Conservation (phyloP, 2,797 vertebrate genomes). For the Fistularia commersonii region DNA sequence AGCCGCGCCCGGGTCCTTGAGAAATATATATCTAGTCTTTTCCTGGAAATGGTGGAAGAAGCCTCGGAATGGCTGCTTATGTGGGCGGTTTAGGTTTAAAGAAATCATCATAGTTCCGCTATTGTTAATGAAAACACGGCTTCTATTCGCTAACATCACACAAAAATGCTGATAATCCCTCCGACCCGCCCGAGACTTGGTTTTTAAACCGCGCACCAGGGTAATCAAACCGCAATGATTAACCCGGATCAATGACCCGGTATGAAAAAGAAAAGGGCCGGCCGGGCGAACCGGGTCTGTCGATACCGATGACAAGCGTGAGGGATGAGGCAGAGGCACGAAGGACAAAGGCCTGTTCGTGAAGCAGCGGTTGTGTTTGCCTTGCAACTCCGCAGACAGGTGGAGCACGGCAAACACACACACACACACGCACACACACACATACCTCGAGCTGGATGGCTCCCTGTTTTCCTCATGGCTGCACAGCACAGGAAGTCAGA, state of each 20-base stretch:
- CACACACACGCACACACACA: too few relatives aligned
- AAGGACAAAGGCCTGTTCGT: conserved; percentile 55
- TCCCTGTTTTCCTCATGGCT: too few relatives aligned
- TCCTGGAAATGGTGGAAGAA: conserved; percentile 19
- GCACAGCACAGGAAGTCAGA: too few relatives aligned
- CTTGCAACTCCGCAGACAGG: too few relatives aligned
- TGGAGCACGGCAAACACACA: too few relatives aligned
- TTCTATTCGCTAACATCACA: too few relatives aligned
- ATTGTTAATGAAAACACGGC: neutral
- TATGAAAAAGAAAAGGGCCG: conserved; percentile 19
- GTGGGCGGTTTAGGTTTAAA: conserved; percentile 2
- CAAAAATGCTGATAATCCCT: neutral
- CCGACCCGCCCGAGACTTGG: too few relatives aligned
- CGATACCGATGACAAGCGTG: conserved; percentile 36
- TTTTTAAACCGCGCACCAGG: too few relatives aligned
- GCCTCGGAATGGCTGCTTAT: conserved; percentile 23
- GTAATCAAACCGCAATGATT: conserved; percentile 46
- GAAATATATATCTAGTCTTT: conserved; percentile 14
- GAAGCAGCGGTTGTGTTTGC: too few relatives aligned
- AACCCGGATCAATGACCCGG: conserved; percentile 34
- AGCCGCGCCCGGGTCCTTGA: conserved; percentile 38
- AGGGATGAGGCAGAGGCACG: conserved; percentile 35
- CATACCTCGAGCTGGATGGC: too few relatives aligned
- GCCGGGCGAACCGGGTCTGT: conserved; percentile 22
- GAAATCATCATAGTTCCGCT: conserved; percentile 7